Evolutionary conservation across 2,888 invertebrate species (phyloP), one percentile per base, ranked within the genome.

Genomic region (Chaetoderma sp.): DNA sequence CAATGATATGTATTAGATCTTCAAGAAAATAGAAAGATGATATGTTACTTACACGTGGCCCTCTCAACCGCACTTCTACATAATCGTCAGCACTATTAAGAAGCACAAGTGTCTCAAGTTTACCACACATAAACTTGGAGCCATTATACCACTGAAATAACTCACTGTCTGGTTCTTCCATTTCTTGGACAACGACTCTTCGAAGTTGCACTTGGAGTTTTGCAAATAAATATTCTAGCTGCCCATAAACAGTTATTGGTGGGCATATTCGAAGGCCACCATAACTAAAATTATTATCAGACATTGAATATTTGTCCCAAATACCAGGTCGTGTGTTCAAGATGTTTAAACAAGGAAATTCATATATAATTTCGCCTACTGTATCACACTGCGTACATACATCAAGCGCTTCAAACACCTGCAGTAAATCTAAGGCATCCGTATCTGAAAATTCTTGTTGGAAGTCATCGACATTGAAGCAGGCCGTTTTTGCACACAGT

Each of bases 131-230:
- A 73, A 92, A 87, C 83, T 92, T 92, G 39, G 91, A 91, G 44
- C 92, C 92, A 73, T 90, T 88, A 84, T 89, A 90, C 92, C 92
- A 92, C 81, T 93, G 93, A 75, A 91, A 91, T 44, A 93, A 86
- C 82, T 92, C 92, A 1, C 89, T 89, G 68, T 91, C 91, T 63
- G 88, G 87, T 44, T 80, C 76, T 47, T 80, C 77, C 13, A 74
- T 75, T 52, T 83, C 82, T 27, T 76, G 77, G 1, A 82, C 67
- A 28, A 81, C 77, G 58, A 78, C 89, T 68, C 90, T 86, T 50
- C 91, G 86, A 62, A 92, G 79, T 73, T 90, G 90, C 6, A 90
- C 89, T 88, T 91, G 88, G 67, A 92, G 88, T 76, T 92, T 89
- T n/a, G 92, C 90, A 85, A 93, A 93, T 68, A 92, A 86, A 42